A percentile compares a stretch with the other conserved stretches of the same genome.
phyloP scores from a whole-genome alignment of 1,140 invertebrate genomes.

The Zeugodacus cucurbitae region DNA sequence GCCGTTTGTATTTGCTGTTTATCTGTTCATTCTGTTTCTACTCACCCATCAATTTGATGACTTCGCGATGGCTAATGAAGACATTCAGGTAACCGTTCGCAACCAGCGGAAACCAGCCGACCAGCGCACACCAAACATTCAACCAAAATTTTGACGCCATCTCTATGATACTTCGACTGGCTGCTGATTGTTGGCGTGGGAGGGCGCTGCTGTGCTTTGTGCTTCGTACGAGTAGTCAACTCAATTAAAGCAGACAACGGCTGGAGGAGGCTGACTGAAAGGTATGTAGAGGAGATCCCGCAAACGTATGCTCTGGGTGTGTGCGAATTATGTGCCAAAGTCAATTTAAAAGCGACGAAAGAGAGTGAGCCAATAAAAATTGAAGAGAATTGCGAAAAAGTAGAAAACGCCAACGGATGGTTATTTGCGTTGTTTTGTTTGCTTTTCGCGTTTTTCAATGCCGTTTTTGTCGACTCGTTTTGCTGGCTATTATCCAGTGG shows the following conservation, averaged over 20 bases:
- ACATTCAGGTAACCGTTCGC: constrained; percentile 76
- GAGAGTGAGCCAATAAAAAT: constrained; percentile 12
- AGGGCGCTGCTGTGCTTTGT: background rate
- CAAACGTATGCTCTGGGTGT: background rate
- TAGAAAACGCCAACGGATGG: background rate
- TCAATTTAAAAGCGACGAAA: constrained; percentile 16
- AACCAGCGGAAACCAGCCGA: constrained; percentile 50
- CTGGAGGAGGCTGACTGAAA: background rate
- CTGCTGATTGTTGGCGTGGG: background rate
- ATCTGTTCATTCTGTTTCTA: background rate
- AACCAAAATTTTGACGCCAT: constrained; percentile 45
- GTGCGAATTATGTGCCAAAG: constrained; percentile 20
- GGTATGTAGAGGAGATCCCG: background rate
- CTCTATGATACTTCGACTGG: background rate
- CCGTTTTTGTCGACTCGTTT: background rate
- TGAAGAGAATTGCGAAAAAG: constrained; percentile 7
- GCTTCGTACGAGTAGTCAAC: background rate
- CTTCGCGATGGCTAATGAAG: constrained; percentile 80
- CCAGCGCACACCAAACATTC: constrained; percentile 46
- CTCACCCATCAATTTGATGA: constrained; percentile 81
- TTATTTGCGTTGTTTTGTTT: constrained; percentile 13
- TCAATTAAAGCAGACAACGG: background rate
- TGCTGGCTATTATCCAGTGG: background rate
- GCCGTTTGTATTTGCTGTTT: background rate
- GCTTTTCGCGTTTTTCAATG: constrained; percentile 16